Percentiles rank a stretch among this genome's conserved stretches.
Conservation (phyloP, 2,797 vertebrate species). For the Pangasius sanitwongsei region DNA sequence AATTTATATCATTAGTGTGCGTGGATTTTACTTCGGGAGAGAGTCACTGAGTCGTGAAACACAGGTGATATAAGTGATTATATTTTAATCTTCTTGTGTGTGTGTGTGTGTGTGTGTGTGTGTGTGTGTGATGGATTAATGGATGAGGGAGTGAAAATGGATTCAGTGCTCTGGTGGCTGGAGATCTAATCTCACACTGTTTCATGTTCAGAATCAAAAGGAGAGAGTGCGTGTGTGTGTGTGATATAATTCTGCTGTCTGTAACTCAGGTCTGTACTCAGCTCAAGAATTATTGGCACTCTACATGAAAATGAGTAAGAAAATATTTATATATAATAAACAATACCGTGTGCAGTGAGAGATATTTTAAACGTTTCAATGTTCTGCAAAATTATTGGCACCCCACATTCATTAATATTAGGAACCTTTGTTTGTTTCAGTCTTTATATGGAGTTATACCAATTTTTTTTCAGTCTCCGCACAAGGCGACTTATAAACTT, state of each 20-base stretch:
- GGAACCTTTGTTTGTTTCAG: background rate
- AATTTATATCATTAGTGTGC: background rate
- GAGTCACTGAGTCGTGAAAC: background rate
- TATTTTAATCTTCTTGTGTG: background rate
- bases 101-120: slow-evolving; percentile 1
- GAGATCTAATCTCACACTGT: slow-evolving; percentile 20
- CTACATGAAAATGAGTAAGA: background rate
- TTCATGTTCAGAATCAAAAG: slow-evolving; percentile 10
- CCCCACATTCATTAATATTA: background rate
- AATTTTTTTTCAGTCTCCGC: too few relatives aligned
- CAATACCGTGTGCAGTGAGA: background rate
- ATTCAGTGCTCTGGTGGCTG: background rate
- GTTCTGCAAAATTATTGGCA: background rate
- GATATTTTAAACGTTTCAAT: background rate
- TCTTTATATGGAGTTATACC: too few relatives aligned
- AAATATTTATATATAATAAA: background rate
- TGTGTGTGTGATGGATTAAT: background rate
- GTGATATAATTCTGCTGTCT: background rate
- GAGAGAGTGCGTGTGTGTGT: background rate
- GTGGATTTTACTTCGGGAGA: background rate
- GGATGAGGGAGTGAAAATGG: background rate
- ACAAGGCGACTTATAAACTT: background rate
- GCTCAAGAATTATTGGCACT: background rate
- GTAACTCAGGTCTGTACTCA: background rate
- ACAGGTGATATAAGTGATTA: background rate